A percentile compares a stretch with the other conserved stretches of the same genome.
phyloP scores from a whole-genome alignment of 2,888 invertebrate species.

The Apodemia zela region DNA sequence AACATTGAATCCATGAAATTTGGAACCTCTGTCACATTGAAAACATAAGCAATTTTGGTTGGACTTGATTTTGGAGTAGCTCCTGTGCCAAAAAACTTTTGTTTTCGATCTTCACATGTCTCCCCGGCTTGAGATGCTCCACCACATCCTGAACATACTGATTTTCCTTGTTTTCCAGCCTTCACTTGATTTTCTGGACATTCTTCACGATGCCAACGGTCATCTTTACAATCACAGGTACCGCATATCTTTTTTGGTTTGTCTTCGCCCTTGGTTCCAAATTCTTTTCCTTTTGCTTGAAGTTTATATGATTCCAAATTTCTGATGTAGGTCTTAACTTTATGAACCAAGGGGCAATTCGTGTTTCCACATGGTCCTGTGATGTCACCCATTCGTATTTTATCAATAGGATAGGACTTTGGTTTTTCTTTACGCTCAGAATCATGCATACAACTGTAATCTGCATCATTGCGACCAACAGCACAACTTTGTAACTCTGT shows the following conservation, averaged over 20 bases:
- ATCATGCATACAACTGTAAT: constrained; percentile 42
- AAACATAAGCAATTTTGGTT: constrained; percentile 48
- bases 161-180: constrained; percentile 31
- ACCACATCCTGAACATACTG: constrained; percentile 51
- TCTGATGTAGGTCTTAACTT: constrained; percentile 63
- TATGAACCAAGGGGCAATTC: constrained; percentile 66
- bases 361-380: constrained; percentile 68
- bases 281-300: constrained; percentile 42
- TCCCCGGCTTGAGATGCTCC: constrained; percentile 46
- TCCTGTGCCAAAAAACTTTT: constrained; percentile 48
- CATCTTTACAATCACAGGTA: constrained; percentile 62
- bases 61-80: constrained; percentile 47
- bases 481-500: constrained; percentile 64
- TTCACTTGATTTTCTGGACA: constrained; percentile 46
- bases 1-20: constrained; percentile 43
- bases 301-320: constrained; percentile 58
- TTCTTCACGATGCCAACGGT: constrained; percentile 58
- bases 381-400: constrained; percentile 72
- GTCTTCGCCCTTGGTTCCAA: constrained; percentile 39
- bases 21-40: constrained; percentile 45
- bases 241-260: constrained; percentile 57
- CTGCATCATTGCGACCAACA: constrained; percentile 34
- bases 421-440: constrained; percentile 29
- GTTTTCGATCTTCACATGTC: constrained; percentile 55
- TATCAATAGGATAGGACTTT: constrained; percentile 55